These are phyloP conservation scores for Oscheius onirici DNA, from an alignment of 2,888 invertebrate species.

Conservation along the genomic window DNA sequence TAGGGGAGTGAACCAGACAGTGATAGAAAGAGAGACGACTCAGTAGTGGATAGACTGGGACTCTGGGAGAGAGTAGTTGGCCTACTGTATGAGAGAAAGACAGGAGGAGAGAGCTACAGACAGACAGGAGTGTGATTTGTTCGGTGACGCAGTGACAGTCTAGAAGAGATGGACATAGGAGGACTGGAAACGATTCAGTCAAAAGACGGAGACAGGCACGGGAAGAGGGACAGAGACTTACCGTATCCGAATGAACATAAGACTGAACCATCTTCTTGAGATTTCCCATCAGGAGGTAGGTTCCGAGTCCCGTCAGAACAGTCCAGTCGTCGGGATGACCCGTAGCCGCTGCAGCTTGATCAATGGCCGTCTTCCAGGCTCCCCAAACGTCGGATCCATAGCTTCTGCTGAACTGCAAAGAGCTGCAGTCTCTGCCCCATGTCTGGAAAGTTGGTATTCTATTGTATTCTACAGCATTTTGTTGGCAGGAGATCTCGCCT, in stretches of 20 bases:
- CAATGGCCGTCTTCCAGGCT: not conserved
- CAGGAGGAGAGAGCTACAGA: too few relatives aligned
- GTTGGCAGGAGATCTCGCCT: too few relatives aligned
- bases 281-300: not conserved
- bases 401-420: not conserved
- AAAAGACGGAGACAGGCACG: too few relatives aligned
- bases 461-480: not conserved
- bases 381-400: not conserved
- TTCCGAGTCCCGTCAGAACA: not conserved
- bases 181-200: not conserved
- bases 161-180: too few relatives aligned
- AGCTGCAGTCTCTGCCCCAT: slow-evolving; percentile 1
- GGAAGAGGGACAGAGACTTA: not conserved
- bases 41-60: too few relatives aligned
- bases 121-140: too few relatives aligned
- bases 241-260: not conserved
- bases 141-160: too few relatives aligned
- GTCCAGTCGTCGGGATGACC: not conserved
- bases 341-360: not conserved
- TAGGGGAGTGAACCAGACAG: too few relatives aligned
- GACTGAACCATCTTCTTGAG: not conserved
- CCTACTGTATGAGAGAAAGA: too few relatives aligned
- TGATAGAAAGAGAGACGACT: too few relatives aligned
- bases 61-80: too few relatives aligned
- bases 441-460: not conserved